These are phyloP conservation scores for Microcebus murinus DNA, from an alignment of 2,113 vertebrate genomes.

Conservation along the genomic window DNA sequence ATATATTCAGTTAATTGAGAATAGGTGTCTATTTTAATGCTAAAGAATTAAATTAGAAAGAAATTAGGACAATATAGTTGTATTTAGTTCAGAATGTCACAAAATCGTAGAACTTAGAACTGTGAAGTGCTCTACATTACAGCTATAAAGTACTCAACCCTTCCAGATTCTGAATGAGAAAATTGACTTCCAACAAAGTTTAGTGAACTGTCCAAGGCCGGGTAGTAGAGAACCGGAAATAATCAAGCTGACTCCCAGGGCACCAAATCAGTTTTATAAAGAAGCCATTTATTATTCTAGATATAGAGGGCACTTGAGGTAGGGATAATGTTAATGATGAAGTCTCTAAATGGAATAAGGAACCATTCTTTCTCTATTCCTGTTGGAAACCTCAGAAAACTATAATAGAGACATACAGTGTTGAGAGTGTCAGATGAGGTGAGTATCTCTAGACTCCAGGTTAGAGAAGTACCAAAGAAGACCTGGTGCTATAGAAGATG, in stretches of 20 bases:
- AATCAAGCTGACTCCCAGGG: neutral
- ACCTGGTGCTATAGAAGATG: neutral
- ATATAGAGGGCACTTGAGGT: neutral
- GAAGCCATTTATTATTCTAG: neutral
- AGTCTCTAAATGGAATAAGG: neutral
- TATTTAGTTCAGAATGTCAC: constrained; percentile 6
- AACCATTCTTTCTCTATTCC: neutral
- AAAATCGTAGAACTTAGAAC: neutral
- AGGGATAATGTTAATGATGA: neutral
- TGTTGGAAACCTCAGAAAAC: neutral
- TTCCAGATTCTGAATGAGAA: constrained; percentile 18
- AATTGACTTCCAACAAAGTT: neutral
- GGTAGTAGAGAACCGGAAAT: neutral
- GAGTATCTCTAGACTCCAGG: neutral
- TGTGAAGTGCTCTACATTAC: neutral
- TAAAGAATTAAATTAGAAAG: neutral
- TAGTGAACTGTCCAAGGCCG: neutral
- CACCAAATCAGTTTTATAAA: neutral
- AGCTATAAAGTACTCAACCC: neutral
- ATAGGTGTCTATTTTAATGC: neutral
- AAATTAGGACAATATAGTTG: neutral
- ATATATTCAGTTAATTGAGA: constrained; percentile 31
- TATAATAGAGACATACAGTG: neutral
- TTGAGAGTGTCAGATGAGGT: neutral
- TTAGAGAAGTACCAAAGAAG: neutral